Conservation (phyloP, 2,888 invertebrate genomes). For the Panopea generosa region DNA sequence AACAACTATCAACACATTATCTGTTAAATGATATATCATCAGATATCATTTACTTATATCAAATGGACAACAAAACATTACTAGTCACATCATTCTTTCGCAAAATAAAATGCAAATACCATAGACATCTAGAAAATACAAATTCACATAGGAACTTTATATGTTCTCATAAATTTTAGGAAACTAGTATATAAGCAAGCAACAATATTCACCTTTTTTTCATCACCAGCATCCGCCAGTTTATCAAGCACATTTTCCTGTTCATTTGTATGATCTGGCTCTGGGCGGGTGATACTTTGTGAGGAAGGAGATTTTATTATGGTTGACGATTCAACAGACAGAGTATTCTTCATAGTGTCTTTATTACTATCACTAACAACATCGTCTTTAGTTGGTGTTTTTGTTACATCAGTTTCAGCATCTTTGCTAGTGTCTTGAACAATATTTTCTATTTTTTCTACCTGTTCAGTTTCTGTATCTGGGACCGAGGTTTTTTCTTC, state of each 20-base stretch:
- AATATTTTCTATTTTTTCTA: conserved; percentile 4
- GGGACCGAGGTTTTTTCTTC: not conserved
- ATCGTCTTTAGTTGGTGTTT: conserved; percentile 13
- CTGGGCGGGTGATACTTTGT: conserved; percentile 52
- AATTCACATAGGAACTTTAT: too few species aligned
- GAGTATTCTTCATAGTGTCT: conserved; percentile 2
- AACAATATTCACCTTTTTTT: conserved; percentile 34
- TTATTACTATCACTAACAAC: conserved; percentile 8
- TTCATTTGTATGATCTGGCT: conserved; percentile 54
- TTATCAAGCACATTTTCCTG: conserved; percentile 53
- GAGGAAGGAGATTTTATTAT: conserved; percentile 58
- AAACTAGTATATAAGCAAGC: too few species aligned
- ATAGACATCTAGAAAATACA: too few species aligned
- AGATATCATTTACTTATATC: too few species aligned
- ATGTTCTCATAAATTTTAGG: too few species aligned
- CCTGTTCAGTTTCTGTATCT: conserved; percentile 14
- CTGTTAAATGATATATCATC: too few species aligned
- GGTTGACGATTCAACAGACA: conserved; percentile 7
- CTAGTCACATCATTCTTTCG: too few species aligned
- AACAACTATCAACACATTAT: too few species aligned
- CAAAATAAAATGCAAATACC: too few species aligned
- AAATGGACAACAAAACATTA: too few species aligned
- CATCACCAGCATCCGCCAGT: conserved; percentile 43
- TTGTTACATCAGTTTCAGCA: conserved; percentile 2
- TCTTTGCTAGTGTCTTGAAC: not conserved